phyloP scores from a whole-genome alignment of 1,140 invertebrate species.

The Popillia japonica region DNA sequence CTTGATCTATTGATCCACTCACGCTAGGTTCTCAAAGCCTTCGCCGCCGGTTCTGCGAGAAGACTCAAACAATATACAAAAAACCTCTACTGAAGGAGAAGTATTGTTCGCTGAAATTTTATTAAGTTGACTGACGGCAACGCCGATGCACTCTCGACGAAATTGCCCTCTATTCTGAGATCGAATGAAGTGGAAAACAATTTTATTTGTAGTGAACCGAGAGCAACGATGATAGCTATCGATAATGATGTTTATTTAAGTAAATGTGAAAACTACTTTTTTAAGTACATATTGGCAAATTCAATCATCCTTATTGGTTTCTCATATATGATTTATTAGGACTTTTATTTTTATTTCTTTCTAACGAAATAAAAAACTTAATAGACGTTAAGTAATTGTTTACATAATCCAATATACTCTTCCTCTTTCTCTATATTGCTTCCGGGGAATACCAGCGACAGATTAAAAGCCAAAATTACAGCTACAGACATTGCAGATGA shows the following conservation, averaged over 20 bases:
- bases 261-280: no score
- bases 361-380: no score
- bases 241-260: neutral
- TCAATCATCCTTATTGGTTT: no score
- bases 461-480: no score
- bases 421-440: no score
- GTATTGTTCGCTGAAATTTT: conserved; percentile 3
- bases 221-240: neutral
- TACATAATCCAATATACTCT: no score
- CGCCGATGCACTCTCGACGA: conserved; percentile 8
- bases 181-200: conserved; percentile 14
- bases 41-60: neutral
- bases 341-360: no score
- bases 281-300: no score
- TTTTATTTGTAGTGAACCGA: neutral
- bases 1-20: conserved; percentile 11
- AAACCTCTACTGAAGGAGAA: neutral
- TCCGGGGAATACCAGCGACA: no score
- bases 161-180: conserved; percentile 4
- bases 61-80: neutral
- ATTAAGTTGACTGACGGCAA: conserved; percentile 14
- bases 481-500: no score
- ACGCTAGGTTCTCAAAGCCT: neutral
- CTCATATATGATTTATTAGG: no score
- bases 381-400: no score